Conservation (phyloP, 2,113 vertebrate genomes). For the Tor tambroides region DNA sequence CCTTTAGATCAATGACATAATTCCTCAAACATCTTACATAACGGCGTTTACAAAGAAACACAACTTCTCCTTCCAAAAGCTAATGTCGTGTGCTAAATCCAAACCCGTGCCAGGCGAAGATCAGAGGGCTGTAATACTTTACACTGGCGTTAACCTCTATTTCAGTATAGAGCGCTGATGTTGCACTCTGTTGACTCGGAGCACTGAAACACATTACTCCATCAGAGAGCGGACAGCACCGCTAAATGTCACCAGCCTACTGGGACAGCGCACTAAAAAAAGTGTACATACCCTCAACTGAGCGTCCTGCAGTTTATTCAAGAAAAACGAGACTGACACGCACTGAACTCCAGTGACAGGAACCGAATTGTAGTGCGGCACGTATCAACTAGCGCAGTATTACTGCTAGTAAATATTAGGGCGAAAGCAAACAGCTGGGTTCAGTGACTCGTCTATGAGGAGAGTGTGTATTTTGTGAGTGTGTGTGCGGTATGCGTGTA, state of each 20-base stretch:
- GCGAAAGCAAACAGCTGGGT: neutral
- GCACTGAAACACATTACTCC: conserved; percentile 21
- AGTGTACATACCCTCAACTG: neutral
- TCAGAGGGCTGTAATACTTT: conserved; percentile 4
- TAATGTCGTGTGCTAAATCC: conserved; percentile 14
- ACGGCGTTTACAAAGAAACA: conserved; percentile 1
- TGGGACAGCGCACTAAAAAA: conserved; percentile 40
- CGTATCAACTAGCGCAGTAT: neutral
- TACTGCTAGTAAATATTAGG: conserved; percentile 9
- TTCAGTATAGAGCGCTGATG: conserved; percentile 21
- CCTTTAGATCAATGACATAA: neutral
- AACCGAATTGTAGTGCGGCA: neutral
- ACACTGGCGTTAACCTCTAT: conserved; percentile 14
- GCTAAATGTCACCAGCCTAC: conserved; percentile 51
- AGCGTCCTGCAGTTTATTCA: conserved; percentile 9
- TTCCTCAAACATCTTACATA: neutral
- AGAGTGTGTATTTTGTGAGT: neutral
- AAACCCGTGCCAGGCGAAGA: neutral
- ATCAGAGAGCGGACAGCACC: conserved; percentile 35
- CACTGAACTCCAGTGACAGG: conserved; percentile 14
- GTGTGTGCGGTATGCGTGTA: neutral
- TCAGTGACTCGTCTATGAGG: neutral
- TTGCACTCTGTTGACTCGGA: conserved; percentile 26
- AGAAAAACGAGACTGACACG: conserved; percentile 25
- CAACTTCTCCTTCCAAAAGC: neutral